Base-by-base conservation (phyloP, 2,888 invertebrate genomes). In the Tachystola acroxantha region DNA sequence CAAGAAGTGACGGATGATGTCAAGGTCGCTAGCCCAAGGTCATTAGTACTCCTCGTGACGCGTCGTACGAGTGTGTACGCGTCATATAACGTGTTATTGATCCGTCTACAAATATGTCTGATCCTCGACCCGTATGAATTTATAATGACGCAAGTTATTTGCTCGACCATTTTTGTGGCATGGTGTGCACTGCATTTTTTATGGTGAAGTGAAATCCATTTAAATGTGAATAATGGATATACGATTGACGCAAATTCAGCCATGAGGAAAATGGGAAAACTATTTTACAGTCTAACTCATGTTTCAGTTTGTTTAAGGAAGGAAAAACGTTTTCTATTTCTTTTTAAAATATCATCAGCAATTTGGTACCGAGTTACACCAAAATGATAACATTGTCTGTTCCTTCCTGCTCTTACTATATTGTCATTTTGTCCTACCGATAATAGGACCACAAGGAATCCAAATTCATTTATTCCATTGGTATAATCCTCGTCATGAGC, bases 71-170 rank as follows among this genome's bases (percentile, higher is more conserved):
- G 42, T 25, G 28, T 27, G 34, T 39, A 41, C 40, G 46, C 48
- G 40, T 48, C 47, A 39, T 13, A 20, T n/a, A 26, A 46, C 36
- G 36, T 43, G 43, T 31, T 62, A 69, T 68, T 47, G 66, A 68
- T 62, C 47, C 41, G 51, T 54, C 61, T 58, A 50, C 45, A 45
- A 50, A 41, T 47, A 52, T 43, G 53, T 57, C 57, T 61, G 43
- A 50, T 48, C 46, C 32, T 20, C 29, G 14, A 26, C 44, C 53
- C 52, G 39, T 41, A 45, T 56, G 41, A 49, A 42, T 53, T 50
- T 43, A 40, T 55, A 48, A 53, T 53, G 43, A 43, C 51, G 53
- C 57, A 50, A 46, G 14, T 28, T 9, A 9, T n/a, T 9, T 10
- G 16, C 10, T 16, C 1, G 16, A 16, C 7, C 27, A 27, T 4